phyloP scores from a whole-genome alignment of 2,888 invertebrate genomes.

The Caenorhabditis panamensis region DNA sequence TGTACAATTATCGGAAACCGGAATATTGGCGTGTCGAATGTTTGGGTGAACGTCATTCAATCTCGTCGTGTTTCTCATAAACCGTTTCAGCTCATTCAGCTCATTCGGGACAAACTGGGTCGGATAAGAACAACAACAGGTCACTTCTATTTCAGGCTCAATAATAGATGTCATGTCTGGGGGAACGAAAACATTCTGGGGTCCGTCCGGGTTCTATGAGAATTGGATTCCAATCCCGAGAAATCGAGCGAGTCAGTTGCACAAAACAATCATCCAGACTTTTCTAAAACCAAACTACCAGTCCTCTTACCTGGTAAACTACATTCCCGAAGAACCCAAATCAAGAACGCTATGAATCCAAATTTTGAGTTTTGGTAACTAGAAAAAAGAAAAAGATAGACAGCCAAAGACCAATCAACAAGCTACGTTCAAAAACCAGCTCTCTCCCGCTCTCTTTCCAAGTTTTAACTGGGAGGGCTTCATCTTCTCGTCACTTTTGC shows the following conservation, averaged over 20 bases:
- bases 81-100: slow-evolving; percentile 2
- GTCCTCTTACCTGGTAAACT: not conserved
- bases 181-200: slow-evolving; percentile 27
- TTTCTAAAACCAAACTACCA: not conserved
- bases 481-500: slow-evolving; percentile 26
- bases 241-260: not conserved
- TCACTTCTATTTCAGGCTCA: slow-evolving; percentile 33
- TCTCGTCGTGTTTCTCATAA: not conserved
- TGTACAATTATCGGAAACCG: slow-evolving; percentile 35
- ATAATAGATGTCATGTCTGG: slow-evolving; percentile 36
- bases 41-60: slow-evolving; percentile 35
- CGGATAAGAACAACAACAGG: slow-evolving; percentile 1
- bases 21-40: slow-evolving; percentile 35
- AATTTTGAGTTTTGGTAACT: not conserved
- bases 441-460: too few species aligned
- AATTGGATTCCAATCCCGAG: not conserved
- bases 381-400: not conserved
- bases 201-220: slow-evolving; percentile 10
- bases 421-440: slow-evolving; percentile 17
- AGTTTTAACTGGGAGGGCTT: not conserved
- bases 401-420: not conserved
- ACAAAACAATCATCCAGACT: slow-evolving; percentile 20
- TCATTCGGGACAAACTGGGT: not conserved
- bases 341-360: not conserved
- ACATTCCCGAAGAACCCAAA: not conserved